phyloP scores from a whole-genome alignment of 2,113 vertebrate species.

The Steatornis caripensis region DNA sequence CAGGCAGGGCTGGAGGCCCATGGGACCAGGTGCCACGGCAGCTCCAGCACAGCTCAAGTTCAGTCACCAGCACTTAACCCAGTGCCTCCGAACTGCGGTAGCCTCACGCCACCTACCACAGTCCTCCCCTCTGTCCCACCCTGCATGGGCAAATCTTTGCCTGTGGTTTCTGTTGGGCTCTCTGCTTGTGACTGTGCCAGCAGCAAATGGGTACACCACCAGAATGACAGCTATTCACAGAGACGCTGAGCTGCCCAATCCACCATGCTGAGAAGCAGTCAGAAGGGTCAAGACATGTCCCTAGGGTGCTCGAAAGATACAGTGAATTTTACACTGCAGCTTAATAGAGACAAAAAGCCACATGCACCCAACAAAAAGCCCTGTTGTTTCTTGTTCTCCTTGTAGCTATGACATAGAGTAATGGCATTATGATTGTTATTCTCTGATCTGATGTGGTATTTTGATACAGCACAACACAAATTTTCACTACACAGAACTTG shows the following conservation, averaged over 20 bases:
- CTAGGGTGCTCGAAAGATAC: background rate
- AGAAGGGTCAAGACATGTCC: background rate
- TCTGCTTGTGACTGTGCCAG: background rate
- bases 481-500: background rate
- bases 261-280: background rate
- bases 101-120: background rate
- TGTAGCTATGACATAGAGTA: background rate
- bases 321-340: background rate
- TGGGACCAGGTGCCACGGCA: background rate
- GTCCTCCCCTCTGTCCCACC: background rate
- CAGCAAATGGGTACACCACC: rapidly evolving
- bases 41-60: background rate
- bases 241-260: background rate
- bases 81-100: background rate
- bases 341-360: background rate
- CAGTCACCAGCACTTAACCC: background rate
- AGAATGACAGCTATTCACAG: background rate
- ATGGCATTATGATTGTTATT: background rate
- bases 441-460: background rate
- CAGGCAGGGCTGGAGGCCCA: background rate
- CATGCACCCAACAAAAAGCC: background rate
- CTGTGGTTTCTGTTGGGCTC: rapidly evolving
- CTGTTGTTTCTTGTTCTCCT: background rate
- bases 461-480: background rate
- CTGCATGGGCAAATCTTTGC: rapidly evolving